Evolutionary conservation across 2,888 invertebrate genomes (phyloP), one percentile per base, ranked within the genome.

Genomic region (Trypoxylon attenuatum): DNA sequence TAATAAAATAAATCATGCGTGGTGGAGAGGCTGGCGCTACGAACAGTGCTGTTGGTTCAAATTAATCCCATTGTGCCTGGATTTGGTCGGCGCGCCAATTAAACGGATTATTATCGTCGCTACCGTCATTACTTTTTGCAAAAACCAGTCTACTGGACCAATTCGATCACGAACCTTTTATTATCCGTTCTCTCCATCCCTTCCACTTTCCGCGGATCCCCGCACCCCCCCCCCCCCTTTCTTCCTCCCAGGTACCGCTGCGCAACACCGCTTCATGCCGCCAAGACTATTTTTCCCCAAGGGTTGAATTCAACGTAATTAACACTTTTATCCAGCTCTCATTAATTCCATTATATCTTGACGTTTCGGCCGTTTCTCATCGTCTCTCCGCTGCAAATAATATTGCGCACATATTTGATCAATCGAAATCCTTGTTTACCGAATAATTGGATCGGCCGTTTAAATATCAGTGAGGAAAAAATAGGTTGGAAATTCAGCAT

Each of bases 61-160:
- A 76, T 76, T 76, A 76, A 76, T 76, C 76, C 76, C 76, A 76
- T 76, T 76, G 76, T 76, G 69, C 76, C 73, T 68, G 76, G 76
- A 76, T 76, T 76, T 76, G 76, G 76, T 76, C 69, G 76, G 71
- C 61, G 73, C 73, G 71, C 76, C 76, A 76, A 76, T 76, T 76
- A 76, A 76, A 76, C 71, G 76, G 76, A 76, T 76, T 76, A 76
- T 76, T 76, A 76, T 76, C 76, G 76, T 76, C 66, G 71, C 71
- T 71, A 57, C 63, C 70, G 76, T 73, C 76, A 76, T 76, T 76
- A 76, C 73, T 76, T 76, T 76, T 71, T 72, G 67, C 60, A 62
- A 68, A 76, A 75, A 72, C 59, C 76, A 62, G 29, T 47, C 51
- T 13, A 29, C 47, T 25, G 47, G 23, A 41, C 33, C 53, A 29